phyloP scores from a whole-genome alignment of 2,888 invertebrate genomes.

The Drosophila emarginata region DNA sequence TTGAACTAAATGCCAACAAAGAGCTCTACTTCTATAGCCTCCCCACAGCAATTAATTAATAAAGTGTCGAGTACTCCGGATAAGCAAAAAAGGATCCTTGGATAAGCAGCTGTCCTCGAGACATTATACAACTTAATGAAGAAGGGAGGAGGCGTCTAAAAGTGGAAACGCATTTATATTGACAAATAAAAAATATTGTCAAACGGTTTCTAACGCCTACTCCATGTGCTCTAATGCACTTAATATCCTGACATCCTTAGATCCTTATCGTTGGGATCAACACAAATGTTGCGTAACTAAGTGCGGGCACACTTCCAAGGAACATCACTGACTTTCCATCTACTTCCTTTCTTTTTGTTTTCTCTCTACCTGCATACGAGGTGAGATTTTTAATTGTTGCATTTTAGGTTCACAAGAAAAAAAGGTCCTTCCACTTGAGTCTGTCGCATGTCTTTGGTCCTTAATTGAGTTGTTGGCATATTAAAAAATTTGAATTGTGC shows the following conservation, averaged over 20 bases:
- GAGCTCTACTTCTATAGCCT: not conserved
- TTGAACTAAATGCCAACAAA: conserved; percentile 24
- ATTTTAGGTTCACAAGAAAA: not conserved
- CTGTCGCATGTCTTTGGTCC: conserved; percentile 30
- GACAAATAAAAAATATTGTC: conserved; percentile 62
- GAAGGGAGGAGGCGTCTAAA: conserved; percentile 15
- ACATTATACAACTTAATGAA: not conserved
- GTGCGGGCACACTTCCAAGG: conserved; percentile 45
- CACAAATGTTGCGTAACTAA: conserved; percentile 75
- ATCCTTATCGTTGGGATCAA: conserved; percentile 56
- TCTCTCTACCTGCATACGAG: conserved; percentile 21
- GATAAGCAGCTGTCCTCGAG: conserved; percentile 54
- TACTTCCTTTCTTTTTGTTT: conserved; percentile 17
- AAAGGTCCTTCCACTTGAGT: conserved; percentile 21
- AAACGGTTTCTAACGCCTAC: conserved; percentile 56
- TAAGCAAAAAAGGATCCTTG: conserved; percentile 8
- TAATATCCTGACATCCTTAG: conserved; percentile 12
- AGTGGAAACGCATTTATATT: conserved; percentile 61
- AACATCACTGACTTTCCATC: conserved; percentile 13
- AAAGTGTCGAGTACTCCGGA: conserved; percentile 56
- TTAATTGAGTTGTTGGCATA: conserved; percentile 65
- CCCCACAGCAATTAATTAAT: conserved; percentile 60
- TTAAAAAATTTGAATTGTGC: conserved; percentile 33
- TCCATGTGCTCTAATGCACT: conserved; percentile 6
- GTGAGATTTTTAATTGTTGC: conserved; percentile 71